phyloP scores from a whole-genome alignment of 2,888 invertebrate species.

The Drosophila maculinotata region DNA sequence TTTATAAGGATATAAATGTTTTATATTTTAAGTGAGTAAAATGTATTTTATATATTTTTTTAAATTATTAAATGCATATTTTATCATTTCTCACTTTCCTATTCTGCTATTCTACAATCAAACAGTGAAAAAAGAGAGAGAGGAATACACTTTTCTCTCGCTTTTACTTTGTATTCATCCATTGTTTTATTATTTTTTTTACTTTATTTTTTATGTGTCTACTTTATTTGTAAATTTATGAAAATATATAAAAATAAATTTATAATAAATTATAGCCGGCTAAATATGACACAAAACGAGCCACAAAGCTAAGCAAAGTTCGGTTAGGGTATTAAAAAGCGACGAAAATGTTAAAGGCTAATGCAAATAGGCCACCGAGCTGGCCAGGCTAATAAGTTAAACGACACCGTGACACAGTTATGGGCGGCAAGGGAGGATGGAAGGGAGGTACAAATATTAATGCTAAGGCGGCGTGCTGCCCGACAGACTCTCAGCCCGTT shows the following conservation, averaged over 20 bases:
- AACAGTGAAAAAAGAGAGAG: too few relatives aligned
- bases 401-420: constrained; percentile 79
- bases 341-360: constrained; percentile 52
- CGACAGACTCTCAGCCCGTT: constrained; percentile 16
- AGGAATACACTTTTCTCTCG: too few relatives aligned
- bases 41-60: neutral
- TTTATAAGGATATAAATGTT: neutral
- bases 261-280: too few relatives aligned
- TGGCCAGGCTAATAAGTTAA: constrained; percentile 78
- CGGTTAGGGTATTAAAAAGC: constrained; percentile 20
- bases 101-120: too few relatives aligned
- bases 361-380: constrained; percentile 77
- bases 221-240: too few relatives aligned
- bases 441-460: constrained; percentile 60
- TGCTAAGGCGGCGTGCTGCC: constrained; percentile 76
- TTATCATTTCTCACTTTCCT: too few relatives aligned
- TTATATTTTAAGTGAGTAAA: too few relatives aligned
- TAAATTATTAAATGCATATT: too few relatives aligned
- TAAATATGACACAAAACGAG: neutral
- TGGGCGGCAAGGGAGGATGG: constrained; percentile 28
- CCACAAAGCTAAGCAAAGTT: neutral
- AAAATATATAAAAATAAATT: too few relatives aligned
- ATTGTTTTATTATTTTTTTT: too few relatives aligned
- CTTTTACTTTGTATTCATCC: too few relatives aligned
- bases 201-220: too few relatives aligned